Conservation (phyloP, 1,140 invertebrate species). For the Zaprionus vittiger region DNA sequence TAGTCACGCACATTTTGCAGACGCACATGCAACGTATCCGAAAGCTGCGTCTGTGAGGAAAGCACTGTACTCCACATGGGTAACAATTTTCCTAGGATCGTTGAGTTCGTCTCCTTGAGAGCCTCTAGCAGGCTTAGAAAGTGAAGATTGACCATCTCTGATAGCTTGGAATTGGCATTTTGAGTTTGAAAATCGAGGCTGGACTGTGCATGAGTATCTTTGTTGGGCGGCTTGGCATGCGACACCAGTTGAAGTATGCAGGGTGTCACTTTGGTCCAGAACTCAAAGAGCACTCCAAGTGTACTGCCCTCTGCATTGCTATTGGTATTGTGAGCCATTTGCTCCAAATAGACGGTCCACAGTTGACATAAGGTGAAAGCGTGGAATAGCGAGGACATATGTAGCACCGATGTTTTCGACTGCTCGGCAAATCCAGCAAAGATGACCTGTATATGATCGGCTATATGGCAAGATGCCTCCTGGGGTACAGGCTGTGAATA, state of each 20-base stretch:
- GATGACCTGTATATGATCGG: slow-evolving; percentile 98
- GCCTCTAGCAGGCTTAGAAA: slow-evolving; percentile 98
- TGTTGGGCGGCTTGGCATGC: slow-evolving; percentile 92
- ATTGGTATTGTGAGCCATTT: slow-evolving; percentile 89
- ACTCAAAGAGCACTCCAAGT: slow-evolving; percentile 96
- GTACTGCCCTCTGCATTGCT: slow-evolving; percentile 90
- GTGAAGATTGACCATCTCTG: slow-evolving; percentile 98
- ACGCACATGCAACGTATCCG: slow-evolving; percentile 95
- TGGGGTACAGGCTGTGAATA: slow-evolving; percentile 96
- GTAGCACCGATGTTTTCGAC: slow-evolving; percentile 93
- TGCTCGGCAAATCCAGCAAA: slow-evolving; percentile 98
- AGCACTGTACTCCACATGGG: slow-evolving; percentile 96
- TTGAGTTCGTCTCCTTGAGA: slow-evolving; percentile 97
- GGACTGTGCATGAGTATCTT: slow-evolving; percentile 49
- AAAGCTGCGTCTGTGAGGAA: slow-evolving; percentile 93
- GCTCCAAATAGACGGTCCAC: slow-evolving; percentile 99
- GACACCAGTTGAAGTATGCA: slow-evolving; percentile 96
- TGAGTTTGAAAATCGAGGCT: slow-evolving; percentile 69
- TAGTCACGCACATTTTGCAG: slow-evolving; percentile 94
- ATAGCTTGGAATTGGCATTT: slow-evolving; percentile 87
- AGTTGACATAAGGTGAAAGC: slow-evolving; percentile 94
- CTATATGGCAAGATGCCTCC: slow-evolving; percentile 97
- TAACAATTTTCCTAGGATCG: slow-evolving; percentile 93
- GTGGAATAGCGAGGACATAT: slow-evolving; percentile 96
- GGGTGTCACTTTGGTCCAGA: slow-evolving; percentile 99